Percentiles rank a stretch among this genome's conserved stretches.
phyloP scores from a whole-genome alignment of 2,888 invertebrate species.

The Taenaris catops region DNA sequence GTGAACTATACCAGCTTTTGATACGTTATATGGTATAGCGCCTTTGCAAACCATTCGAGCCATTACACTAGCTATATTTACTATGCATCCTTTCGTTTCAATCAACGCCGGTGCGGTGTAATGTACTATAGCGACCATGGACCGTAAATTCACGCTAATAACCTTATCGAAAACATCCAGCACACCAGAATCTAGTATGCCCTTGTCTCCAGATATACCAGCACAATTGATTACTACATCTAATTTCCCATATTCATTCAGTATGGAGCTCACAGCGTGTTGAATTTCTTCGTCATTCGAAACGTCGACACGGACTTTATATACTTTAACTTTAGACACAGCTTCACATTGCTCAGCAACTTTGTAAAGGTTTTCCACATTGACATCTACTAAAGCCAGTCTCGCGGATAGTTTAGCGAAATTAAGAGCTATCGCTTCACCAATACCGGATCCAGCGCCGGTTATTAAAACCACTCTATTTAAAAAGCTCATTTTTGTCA shows the following conservation, averaged over 20 bases:
- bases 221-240: constrained; percentile 40
- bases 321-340: constrained; percentile 33
- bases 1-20: constrained; percentile 86
- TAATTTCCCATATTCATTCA: constrained; percentile 33
- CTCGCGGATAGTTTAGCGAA: constrained; percentile 41
- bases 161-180: constrained; percentile 35
- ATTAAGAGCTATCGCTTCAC: constrained; percentile 36
- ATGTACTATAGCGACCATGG: constrained; percentile 33
- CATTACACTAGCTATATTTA: constrained; percentile 38
- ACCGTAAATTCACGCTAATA: constrained; percentile 36
- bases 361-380: constrained; percentile 31
- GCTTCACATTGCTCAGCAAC: constrained; percentile 32
- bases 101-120: constrained; percentile 29
- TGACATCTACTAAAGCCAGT: constrained; percentile 33
- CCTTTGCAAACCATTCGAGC: constrained; percentile 12
- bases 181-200: constrained; percentile 29
- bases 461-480: constrained; percentile 42
- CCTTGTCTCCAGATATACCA: constrained; percentile 27
- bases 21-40: constrained; percentile 77
- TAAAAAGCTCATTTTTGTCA: constrained; percentile 34
- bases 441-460: constrained; percentile 40
- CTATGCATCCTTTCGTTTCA: constrained; percentile 36
- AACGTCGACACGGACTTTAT: constrained; percentile 32
- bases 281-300: constrained; percentile 31
- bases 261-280: constrained; percentile 32